Conservation (phyloP, 2,797 vertebrate genomes). For the Phoeniculus purpureus region DNA sequence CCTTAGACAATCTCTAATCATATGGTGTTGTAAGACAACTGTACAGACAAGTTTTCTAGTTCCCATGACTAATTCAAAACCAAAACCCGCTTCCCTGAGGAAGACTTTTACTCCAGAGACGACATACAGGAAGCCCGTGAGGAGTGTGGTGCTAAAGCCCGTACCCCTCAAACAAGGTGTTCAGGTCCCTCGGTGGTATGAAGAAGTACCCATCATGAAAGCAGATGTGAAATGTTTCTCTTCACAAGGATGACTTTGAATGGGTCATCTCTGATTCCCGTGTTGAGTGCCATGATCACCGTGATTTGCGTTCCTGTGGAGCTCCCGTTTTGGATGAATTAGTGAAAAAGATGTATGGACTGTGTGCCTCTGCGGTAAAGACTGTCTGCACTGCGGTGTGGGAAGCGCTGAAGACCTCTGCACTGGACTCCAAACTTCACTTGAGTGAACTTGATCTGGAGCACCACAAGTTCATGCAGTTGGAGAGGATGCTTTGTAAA, state of each 20-base stretch:
- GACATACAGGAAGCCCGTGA: background rate
- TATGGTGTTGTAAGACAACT: background rate
- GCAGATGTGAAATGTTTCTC: background rate
- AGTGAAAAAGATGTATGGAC: background rate
- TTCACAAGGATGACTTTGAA: background rate
- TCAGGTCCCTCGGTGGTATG: background rate
- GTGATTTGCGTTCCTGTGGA: background rate
- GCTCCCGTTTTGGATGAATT: slow-evolving; percentile 10
- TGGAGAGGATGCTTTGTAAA: background rate
- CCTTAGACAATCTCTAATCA: background rate
- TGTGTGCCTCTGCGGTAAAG: background rate
- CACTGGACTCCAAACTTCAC: background rate
- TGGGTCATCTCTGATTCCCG: background rate
- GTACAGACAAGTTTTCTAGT: background rate
- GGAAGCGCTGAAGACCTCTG: background rate
- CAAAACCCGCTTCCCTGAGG: background rate
- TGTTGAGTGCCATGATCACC: background rate
- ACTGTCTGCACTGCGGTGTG: background rate
- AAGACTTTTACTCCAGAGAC: background rate
- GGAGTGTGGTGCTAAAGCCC: background rate
- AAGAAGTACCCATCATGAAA: background rate
- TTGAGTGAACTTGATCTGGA: background rate
- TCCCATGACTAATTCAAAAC: background rate
- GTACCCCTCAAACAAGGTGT: rapidly evolving
- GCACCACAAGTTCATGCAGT: background rate